Evolutionary conservation across 2,113 vertebrate species (phyloP).

Genomic region (Vulpes ferrilata): DNA sequence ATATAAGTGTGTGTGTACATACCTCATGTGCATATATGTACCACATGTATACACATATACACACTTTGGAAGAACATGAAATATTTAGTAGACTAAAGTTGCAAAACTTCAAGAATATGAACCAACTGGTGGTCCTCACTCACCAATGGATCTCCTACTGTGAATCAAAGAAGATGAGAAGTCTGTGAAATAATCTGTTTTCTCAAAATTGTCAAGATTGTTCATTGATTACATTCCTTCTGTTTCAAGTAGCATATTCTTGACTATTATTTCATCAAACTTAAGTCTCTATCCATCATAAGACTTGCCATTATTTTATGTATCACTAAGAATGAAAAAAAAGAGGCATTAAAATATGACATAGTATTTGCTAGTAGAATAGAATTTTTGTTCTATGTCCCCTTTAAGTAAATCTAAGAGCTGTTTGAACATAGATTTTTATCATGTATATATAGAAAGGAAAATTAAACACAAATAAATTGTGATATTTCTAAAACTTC

Average conservation of each 20-base stretch:
- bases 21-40: neutral
- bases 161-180: neutral
- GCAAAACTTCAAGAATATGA: conserved; percentile 24
- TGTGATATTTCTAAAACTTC: neutral
- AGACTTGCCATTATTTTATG: neutral
- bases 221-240: conserved; percentile 14
- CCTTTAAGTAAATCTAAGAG: neutral
- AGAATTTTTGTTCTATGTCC: neutral
- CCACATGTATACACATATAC: neutral
- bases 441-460: neutral
- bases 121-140: neutral
- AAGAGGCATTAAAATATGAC: neutral
- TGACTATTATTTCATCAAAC: neutral
- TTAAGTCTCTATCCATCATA: neutral
- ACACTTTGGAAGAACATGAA: neutral
- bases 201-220: neutral
- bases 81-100: neutral
- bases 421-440: conserved; percentile 3
- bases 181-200: neutral
- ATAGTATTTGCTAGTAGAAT: neutral
- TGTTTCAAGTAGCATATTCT: neutral
- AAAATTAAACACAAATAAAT: conserved; percentile 32
- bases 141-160: neutral
- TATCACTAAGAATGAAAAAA: neutral
- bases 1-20: fast-evolving